These are phyloP conservation scores for Turdus rufiventris DNA, from an alignment of 2,113 vertebrate genomes.

Conservation along the genomic window DNA sequence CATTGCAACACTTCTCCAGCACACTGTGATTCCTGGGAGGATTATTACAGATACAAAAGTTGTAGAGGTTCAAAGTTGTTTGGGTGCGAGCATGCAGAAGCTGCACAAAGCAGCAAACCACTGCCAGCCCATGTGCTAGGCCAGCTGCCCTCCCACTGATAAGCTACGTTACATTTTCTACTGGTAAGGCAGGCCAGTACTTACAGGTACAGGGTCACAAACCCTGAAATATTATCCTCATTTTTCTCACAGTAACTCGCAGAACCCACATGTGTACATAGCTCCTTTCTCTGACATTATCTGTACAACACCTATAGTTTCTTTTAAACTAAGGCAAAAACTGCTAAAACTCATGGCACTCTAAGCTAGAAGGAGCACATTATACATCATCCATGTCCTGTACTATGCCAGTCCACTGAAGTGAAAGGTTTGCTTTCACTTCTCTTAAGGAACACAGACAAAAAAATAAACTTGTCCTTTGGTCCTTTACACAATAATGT, in stretches of 20 bases:
- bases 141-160: background rate
- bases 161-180: background rate
- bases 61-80: background rate
- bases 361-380: background rate
- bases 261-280: fast-evolving
- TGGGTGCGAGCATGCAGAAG: background rate
- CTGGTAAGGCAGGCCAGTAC: background rate
- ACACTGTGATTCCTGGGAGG: background rate
- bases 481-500: background rate
- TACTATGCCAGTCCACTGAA: background rate
- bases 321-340: background rate
- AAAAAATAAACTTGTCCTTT: background rate
- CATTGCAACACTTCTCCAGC: background rate
- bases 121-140: background rate
- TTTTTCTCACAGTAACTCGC: background rate
- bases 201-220: background rate
- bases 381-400: background rate
- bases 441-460: background rate
- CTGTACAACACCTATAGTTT: background rate
- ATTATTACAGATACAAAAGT: background rate
- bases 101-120: background rate
- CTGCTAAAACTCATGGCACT: background rate
- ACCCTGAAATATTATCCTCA: background rate
- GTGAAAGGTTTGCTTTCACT: background rate
- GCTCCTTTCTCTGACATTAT: background rate